Base-by-base conservation (phyloP, 2,113 vertebrate genomes). In the Sitta europaea region DNA sequence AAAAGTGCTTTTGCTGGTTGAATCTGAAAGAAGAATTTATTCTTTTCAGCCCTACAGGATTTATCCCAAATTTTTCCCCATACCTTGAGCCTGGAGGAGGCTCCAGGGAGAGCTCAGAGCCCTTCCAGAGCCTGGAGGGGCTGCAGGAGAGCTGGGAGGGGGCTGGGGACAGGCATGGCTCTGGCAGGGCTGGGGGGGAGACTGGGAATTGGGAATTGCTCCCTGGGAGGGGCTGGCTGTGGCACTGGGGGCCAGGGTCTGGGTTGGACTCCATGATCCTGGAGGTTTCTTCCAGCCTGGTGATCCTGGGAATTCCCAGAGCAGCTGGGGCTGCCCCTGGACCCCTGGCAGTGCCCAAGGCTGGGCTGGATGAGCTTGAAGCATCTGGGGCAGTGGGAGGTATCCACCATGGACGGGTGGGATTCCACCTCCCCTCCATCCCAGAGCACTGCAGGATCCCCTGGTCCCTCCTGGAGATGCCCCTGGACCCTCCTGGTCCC, bases 1-100 rank as follows among this genome's bases (percentile, higher is more conserved):
- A 80, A 53, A 7, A 9, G 7, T 7, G 12, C 6, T 50, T 78
- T 16, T 6, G 6, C 10, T 13, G 3, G 5, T 65, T 48, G 8
- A 18, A 12, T 31, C 29, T 28, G 40, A 45, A 79, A 50, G 27
- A 43, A 50, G 63, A 73, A 85, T 15, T 88, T 36, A 10, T 12
- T 61, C n/a, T 14, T 80, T 2, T 5, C 33, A 17, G 35, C 17
- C 38, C 57, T 19, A 12, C 10, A 25, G 50, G 82, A 97, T 81
- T 91, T 74, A 90, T 89, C 89, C 14, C 88, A 36, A 82, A 92
- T 87, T 90, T 90, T 93, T 97, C 96, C 96, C 97, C 95, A 97
- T 94, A 95, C 97, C 22, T 27, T 35, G 43, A 66, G 61, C 10
- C 35, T 72, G 42, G 42, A 43, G 42, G 16, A 65, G 38, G 36